Evolutionary conservation across 2,888 invertebrate species (phyloP), one percentile per base, ranked within the genome.

Genomic region (Lobophora halterata): DNA sequence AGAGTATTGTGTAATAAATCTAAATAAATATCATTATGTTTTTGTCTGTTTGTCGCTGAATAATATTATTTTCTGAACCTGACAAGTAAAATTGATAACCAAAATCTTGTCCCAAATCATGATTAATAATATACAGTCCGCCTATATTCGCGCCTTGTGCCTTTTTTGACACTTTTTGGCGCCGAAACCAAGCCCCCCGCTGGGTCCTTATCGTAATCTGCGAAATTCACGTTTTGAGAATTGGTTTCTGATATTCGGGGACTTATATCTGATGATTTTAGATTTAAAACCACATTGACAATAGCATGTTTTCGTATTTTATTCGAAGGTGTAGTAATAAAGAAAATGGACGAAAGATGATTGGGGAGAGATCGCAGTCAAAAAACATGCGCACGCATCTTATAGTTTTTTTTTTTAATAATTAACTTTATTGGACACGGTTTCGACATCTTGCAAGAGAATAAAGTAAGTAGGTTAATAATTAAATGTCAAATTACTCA

Each of bases 161-260:
- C 41, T 71, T 72, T 71, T 75, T 73, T 72, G 65, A 62, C 68
- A 70, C 58, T 69, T 72, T 74, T 71, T 71, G 70, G 71, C 69
- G 73, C 66, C 71, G 58, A 47, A 46, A 40, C 46, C 35, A 29
- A 50, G 50, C 59, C 63, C 63, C 75, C 74, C 55, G 59, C 62
- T 55, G 60, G 55, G 43, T 36, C 51, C 40, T 70, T 75, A 74
- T 75, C 73, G 67, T 60, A 64, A 73, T 75, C 68, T 71, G 30
- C 33, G 49, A 64, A 59, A 65, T 71, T 64, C 65, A 51, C 58
- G 59, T 61, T 65, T 63, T 49, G 5, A 5, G 46, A 56, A 39
- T 58, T 59, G 2, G 55, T 63, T 50, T 61, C 60, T 55, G 55
- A 46, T 60, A 58, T 53, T 53, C 46, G 61, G 61, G 56, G 67